Evolutionary conservation across 2,113 vertebrate genomes (phyloP), one percentile per base, ranked within the genome.

Genomic region (Ondatra zibethicus): DNA sequence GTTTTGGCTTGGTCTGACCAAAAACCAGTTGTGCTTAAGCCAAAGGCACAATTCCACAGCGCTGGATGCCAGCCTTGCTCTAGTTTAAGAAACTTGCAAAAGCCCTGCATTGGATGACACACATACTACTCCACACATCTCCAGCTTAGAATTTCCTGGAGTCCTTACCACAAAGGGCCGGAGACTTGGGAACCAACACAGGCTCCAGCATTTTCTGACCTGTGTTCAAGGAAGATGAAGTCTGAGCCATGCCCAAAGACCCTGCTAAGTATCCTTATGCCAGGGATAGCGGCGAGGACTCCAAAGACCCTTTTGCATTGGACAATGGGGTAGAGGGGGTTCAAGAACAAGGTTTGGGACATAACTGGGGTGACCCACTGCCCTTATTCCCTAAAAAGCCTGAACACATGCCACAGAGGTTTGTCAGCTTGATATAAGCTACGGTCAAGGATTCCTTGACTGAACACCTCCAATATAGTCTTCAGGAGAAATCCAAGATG

Each of bases 181-280:
- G 17, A 92, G 73, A 21, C 21, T 21, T 12, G 10, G 50, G 11
- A 25, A 31, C 0, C 10, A 29, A 3, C 3, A 2, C 58, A 21
- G 23, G 50, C 45, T 11, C 1, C 2, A 4, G 33, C 4, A 42
- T 45, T 6, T 65, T 63, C 31, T 11, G 0, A 0, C 27, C 29
- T 21, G 23, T 10, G 23, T 86, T 47, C 31, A 33, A 4, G 66
- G 52, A 65, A 85, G 13, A 12, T 19, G 36, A 8, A 33, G 55
- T 2, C 11, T 16, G 47, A 42, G 3, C 52, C 19, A 9, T 42
- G 75, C 2, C 3, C n/a, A 86, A 50, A 63, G 63, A 52, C 66
- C 80, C 88, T 68, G 42, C 36, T 33, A 31, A 92, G 88, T 92
- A 76, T 36, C 88, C 1, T 0, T 77, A 82, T 11, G 94, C 55